phyloP scores from a whole-genome alignment of 2,113 vertebrate genomes.

The Lota lota region DNA sequence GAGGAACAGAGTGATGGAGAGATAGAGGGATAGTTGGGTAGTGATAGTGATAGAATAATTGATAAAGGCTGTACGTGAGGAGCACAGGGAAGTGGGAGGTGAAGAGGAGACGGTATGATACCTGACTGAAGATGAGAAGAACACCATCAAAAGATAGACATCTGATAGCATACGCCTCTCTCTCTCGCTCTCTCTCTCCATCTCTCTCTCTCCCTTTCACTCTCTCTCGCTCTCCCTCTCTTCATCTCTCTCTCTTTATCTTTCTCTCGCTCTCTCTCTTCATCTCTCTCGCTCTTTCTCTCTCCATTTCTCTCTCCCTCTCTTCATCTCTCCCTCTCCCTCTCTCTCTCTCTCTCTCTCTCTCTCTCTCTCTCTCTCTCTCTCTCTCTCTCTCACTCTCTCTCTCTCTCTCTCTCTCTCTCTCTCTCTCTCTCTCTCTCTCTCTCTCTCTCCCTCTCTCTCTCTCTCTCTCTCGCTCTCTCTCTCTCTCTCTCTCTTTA shows the following conservation, averaged over 20 bases:
- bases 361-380: too few species aligned
- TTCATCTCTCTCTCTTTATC: neutral
- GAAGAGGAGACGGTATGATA: neutral
- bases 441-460: too few species aligned
- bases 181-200: neutral
- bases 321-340: too few species aligned
- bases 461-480: too few species aligned
- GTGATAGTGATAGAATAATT: neutral
- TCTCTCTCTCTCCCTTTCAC: neutral
- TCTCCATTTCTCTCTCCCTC: neutral
- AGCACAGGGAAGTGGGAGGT: neutral
- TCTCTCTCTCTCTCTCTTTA: too few species aligned
- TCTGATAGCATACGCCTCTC: neutral
- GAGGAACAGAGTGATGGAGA: neutral
- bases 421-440: too few species aligned
- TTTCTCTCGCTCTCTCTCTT: neutral
- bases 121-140: neutral
- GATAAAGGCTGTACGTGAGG: neutral
- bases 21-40: neutral
- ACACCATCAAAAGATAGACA: neutral
- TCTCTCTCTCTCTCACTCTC: too few species aligned
- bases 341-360: too few species aligned
- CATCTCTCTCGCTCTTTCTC: neutral
- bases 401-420: too few species aligned
- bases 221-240: neutral